A percentile compares a stretch with the other conserved stretches of the same genome.
Conservation (phyloP, 1,140 invertebrate genomes). For the Diprion similis region DNA sequence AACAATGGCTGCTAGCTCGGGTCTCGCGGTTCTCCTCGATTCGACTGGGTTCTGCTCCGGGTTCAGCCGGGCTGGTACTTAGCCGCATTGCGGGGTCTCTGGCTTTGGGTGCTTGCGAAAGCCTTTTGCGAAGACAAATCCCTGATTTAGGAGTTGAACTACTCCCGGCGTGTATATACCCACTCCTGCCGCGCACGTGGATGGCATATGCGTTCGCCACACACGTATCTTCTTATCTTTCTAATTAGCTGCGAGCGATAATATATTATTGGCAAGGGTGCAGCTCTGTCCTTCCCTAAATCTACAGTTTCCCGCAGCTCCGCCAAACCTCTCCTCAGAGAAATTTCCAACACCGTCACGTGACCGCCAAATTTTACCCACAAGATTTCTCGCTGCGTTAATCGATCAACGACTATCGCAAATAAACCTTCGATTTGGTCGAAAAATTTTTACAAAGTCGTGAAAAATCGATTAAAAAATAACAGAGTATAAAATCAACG, state of each 20-base stretch:
- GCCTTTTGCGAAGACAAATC: slow-evolving; percentile 1
- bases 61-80: slow-evolving; percentile 33
- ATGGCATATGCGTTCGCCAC: not conserved
- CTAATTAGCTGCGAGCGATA: slow-evolving; percentile 5
- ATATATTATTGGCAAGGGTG: not conserved
- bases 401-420: too few relatives aligned
- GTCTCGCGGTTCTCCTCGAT: not conserved
- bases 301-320: too few relatives aligned
- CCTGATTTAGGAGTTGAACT: slow-evolving; percentile 1
- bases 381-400: too few relatives aligned
- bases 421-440: too few relatives aligned
- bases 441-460: too few relatives aligned
- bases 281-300: too few relatives aligned
- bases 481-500: too few relatives aligned
- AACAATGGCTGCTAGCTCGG: slow-evolving; percentile 37
- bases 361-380: too few relatives aligned
- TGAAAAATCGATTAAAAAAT: too few relatives aligned
- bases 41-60: slow-evolving; percentile 29
- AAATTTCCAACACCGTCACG: too few relatives aligned
- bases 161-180: not conserved
- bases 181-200: not conserved
- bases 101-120: slow-evolving; percentile 1
- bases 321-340: too few relatives aligned
- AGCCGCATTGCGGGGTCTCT: slow-evolving; percentile 39
- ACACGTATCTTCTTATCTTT: not conserved